Evolutionary conservation across 2,113 vertebrate genomes (phyloP), one percentile per base, ranked within the genome.

Genomic region (Ifrita kowaldi): DNA sequence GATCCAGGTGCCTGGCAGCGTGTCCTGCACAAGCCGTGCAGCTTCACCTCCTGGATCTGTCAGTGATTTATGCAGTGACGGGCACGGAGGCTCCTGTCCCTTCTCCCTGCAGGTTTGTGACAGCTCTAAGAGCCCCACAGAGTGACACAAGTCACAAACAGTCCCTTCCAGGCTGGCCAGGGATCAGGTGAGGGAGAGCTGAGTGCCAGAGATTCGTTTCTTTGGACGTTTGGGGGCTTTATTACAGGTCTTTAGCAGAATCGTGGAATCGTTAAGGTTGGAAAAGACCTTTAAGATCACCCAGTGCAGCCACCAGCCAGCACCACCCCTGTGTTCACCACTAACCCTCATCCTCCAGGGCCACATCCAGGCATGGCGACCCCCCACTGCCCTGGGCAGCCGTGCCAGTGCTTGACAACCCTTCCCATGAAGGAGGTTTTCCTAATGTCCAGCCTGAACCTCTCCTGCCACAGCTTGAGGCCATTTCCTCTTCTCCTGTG

Each of bases 241-340:
- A 4, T 19, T 5, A 1, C 19, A 16, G 14, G 8, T 5, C 18
- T 11, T 26, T 47, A 32, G 4, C 10, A 12, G 7, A 17, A 7
- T 0, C 18, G 4, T 2, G 30, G 56, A 5, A 24, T 49, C 0
- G 2, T 11, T 15, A 1, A 18, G 46, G 39, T 26, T 52, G 47
- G 11, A 22, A 32, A 41, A 8, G 26, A 30, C 1, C 50, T 18
- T 10, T 4, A 2, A 23, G 32, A 5, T 32, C 17, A 10, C 10
- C 19, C 30, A 41, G 30, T 8, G 46, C 57, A 33, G 1, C 27
- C 28, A 12, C 9, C 7, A 56, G 59, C 27, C 60, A 63, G 42
- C 63, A 19, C 3, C 71, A 32, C 1, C 44, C 37, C 20, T 1
- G 16, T 16, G 71, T 1, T 13, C 56, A 26, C 4, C 49, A 11